These are phyloP conservation scores for Pygocentrus nattereri DNA, from an alignment of 2,797 vertebrate genomes.

Conservation along the genomic window DNA sequence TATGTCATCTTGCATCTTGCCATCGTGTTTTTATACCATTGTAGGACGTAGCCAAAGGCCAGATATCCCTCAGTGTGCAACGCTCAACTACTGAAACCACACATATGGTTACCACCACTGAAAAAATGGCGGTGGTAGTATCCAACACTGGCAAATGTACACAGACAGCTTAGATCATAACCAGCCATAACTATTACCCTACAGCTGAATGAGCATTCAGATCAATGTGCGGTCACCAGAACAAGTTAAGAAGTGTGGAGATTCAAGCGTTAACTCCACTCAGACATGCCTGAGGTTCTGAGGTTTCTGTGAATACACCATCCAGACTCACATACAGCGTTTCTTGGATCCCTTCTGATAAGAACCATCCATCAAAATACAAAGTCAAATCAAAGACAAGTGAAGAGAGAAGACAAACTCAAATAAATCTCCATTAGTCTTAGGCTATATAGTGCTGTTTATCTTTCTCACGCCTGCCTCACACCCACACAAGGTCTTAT, in stretches of 20 bases:
- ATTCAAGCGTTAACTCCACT: neutral
- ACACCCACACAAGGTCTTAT: no score
- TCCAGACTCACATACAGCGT: no score
- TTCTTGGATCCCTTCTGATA: no score
- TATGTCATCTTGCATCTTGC: neutral
- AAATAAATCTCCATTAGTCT: no score
- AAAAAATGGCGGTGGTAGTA: neutral
- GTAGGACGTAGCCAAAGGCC: neutral
- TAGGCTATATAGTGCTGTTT: no score
- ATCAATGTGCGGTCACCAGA: neutral
- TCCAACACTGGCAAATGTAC: neutral
- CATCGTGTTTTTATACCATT: neutral
- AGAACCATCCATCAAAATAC: no score
- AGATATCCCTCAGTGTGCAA: neutral
- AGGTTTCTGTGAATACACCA: no score
- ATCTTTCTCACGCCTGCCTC: no score
- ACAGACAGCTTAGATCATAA: neutral
- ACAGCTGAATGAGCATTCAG: neutral
- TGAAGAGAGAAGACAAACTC: no score
- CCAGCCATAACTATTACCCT: neutral
- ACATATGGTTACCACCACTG: neutral
- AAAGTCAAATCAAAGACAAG: no score
- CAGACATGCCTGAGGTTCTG: neutral
- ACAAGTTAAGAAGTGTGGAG: neutral
- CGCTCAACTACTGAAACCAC: neutral